Percentiles rank a stretch among this genome's conserved stretches.
Evolutionary conservation across 2,797 vertebrate genomes (phyloP).

Genomic region (Sciurus vulgaris): DNA sequence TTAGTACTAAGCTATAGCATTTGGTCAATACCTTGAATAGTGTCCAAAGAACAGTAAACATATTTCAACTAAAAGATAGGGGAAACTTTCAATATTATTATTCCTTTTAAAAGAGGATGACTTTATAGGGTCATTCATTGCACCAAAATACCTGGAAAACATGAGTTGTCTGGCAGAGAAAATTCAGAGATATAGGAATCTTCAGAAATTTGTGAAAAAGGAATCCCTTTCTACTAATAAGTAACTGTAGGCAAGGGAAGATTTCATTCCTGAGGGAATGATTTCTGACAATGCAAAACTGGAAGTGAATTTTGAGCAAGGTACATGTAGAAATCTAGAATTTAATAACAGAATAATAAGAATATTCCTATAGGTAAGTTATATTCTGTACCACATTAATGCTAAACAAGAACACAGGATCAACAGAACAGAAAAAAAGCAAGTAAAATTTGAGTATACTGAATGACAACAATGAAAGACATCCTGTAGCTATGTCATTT

Average conservation of each 20-base stretch:
- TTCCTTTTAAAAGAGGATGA: background rate
- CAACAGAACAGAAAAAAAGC: background rate
- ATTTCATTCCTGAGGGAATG: background rate
- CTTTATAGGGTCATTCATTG: background rate
- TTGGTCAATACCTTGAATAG: background rate
- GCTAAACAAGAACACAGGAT: background rate
- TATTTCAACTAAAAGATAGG: background rate
- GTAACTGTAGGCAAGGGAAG: background rate
- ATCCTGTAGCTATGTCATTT: background rate
- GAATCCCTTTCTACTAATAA: background rate
- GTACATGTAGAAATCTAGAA: background rate
- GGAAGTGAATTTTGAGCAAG: conserved; percentile 38
- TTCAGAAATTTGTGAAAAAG: background rate
- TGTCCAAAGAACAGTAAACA: background rate
- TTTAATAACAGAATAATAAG: conserved; percentile 32
- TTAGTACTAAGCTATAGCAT: background rate
- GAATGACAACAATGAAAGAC: no score
- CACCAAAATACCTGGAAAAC: conserved; percentile 17
- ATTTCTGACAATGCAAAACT: conserved; percentile 44
- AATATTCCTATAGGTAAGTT: background rate
- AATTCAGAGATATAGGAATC: background rate
- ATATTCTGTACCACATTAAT: conserved; percentile 1
- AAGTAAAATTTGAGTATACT: background rate
- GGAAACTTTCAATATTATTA: background rate
- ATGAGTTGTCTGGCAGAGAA: background rate